Evolutionary conservation across 2,888 invertebrate species (phyloP).

Genomic region (Macrosoma leucophasiata): DNA sequence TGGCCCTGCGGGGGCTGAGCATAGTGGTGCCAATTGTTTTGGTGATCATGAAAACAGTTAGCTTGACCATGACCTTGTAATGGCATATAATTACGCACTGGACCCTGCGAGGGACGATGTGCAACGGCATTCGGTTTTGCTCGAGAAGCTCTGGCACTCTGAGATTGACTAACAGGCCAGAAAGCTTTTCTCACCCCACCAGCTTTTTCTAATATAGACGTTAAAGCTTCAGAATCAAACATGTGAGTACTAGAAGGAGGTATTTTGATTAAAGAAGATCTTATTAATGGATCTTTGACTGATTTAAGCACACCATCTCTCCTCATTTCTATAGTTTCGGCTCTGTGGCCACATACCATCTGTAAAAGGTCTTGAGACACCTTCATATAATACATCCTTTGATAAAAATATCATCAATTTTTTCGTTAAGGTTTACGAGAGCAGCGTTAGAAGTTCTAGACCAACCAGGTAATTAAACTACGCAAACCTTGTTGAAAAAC

Average conservation of each 20-base stretch:
- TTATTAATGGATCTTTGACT: neutral
- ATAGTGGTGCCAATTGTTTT: no score
- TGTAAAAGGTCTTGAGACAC: conserved; percentile 10
- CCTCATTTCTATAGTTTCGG: conserved; percentile 9
- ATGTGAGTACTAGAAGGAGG: conserved; percentile 1
- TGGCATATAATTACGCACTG: no score
- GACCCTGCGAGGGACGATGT: no score
- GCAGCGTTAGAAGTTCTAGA: no score
- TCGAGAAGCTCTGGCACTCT: no score
- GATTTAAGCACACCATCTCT: conserved; percentile 3
- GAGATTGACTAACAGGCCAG: no score
- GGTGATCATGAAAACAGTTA: no score
- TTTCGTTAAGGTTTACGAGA: no score
- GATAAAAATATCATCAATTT: conserved; percentile 6
- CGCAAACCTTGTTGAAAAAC: conserved; percentile 3
- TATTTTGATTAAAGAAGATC: conserved; percentile 3
- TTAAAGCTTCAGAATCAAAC: conserved; percentile 4
- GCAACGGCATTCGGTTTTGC: no score
- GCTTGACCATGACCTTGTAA: no score
- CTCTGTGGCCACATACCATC: conserved; percentile 11
- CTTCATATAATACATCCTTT: conserved; percentile 9
- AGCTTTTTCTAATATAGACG: conserved; percentile 3
- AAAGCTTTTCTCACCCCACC: conserved; percentile 4
- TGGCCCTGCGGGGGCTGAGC: no score
- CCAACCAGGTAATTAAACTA: neutral